Conservation (phyloP, 2,113 vertebrate genomes). For the Fulica atra region DNA sequence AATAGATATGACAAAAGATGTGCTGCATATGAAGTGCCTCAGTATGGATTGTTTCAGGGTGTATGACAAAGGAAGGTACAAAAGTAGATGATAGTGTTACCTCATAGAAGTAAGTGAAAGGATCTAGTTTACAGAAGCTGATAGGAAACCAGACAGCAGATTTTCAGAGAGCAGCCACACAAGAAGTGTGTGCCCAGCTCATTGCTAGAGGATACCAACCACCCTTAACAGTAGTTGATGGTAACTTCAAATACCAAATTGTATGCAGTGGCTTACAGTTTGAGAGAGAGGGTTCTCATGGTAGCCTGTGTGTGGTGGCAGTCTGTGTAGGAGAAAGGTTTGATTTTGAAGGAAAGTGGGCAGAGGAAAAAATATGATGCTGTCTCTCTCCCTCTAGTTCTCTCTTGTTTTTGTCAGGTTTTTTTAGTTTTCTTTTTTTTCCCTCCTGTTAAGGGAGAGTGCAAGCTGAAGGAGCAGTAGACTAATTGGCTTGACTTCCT, state of each 20-base stretch:
- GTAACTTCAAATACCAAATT: neutral
- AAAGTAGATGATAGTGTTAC: neutral
- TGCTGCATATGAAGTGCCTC: neutral
- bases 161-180: neutral
- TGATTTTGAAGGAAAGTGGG: neutral
- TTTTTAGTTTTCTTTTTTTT: neutral
- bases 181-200: neutral
- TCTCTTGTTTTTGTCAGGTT: no score
- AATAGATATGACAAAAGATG: neutral
- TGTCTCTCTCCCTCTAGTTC: neutral
- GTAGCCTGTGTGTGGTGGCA: rapidly evolving
- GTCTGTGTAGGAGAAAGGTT: neutral
- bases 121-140: neutral
- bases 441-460: neutral
- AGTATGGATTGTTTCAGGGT: neutral
- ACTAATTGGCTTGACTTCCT: neutral
- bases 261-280: neutral
- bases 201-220: neutral
- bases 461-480: neutral
- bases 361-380: neutral
- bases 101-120: neutral
- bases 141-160: neutral
- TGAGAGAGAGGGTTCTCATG: neutral
- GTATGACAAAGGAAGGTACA: neutral
- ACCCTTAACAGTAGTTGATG: neutral